Conservation (phyloP, 2,888 invertebrate genomes). For the Clitarchus hookeri region DNA sequence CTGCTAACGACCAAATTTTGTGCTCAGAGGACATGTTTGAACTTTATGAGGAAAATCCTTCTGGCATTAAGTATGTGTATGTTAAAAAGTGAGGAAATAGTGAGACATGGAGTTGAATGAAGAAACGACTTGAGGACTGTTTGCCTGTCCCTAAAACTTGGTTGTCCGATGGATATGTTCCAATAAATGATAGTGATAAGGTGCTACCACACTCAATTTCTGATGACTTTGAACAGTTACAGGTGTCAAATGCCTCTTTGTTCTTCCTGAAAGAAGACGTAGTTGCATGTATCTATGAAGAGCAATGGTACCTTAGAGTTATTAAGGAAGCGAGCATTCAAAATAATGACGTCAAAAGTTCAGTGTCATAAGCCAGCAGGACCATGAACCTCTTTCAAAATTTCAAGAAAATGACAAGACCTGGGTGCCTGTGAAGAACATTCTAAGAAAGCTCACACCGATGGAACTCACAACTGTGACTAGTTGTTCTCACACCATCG, state of each 20-base stretch:
- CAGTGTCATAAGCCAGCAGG: background rate
- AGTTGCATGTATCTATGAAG: slow-evolving; percentile 6
- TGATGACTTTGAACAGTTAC: background rate
- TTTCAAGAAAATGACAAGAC: background rate
- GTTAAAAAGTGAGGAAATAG: background rate
- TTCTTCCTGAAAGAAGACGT: background rate
- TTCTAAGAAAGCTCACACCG: background rate
- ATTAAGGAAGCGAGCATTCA: background rate
- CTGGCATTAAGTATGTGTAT: background rate
- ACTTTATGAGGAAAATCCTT: background rate
- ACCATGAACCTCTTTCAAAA: background rate
- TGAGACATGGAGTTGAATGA: background rate
- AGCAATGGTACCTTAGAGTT: background rate
- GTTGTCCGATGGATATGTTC: background rate
- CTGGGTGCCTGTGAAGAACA: background rate
- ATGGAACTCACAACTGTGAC: background rate
- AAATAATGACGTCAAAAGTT: background rate
- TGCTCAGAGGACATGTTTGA: background rate
- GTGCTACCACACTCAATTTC: background rate
- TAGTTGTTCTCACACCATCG: background rate
- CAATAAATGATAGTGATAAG: background rate
- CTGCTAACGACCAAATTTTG: background rate
- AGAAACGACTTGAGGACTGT: no score
- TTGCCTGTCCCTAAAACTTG: background rate
- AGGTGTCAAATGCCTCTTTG: background rate